Base-by-base conservation (phyloP, 37 sponge, comb jelly and placozoan genomes). In the Ianthella basta region DNA sequence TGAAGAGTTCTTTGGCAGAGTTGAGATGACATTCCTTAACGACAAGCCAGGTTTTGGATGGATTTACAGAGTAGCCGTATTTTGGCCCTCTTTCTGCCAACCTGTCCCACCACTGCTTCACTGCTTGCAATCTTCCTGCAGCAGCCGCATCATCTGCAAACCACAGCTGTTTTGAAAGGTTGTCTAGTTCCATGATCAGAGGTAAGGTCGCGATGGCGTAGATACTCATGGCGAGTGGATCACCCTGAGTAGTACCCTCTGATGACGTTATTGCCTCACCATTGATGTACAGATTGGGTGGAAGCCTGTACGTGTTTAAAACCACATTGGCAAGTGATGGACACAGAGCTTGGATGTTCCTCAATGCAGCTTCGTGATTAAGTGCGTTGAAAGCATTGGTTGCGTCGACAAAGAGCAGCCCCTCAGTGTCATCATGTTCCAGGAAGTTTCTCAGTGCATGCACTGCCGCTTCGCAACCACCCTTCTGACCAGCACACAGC, bases 201-300 rank as follows among this genome's bases (percentile, higher is more conserved):
- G 90, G 83, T 21, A 40, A 44, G 36, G 55, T 59, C 14, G 73
- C 86, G 25, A 90, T 10, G 23, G 87, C 91, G 34, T 83, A 90
- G 81, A 90, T 86, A 20, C 87, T 38, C 85, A 90, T 90, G 3
- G 84, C 90, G 55, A 90, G 40, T n/a, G 90, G 86, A 44, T 85
- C 90, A 18, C 89, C 89, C 40, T 88, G 84, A 2, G 89, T 88
- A 30, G 80, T 79, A 14, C 86, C 90, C 61, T 86, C 91, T 65
- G 78, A 50, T 27, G 91, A 91, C 3, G 83, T 63, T 6, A 91
- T 41, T n/a, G 32, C 40, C 38, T 83, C 64, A 12, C 87, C 91
- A 87, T 84, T 55, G 27, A 91, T 56, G 65, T 68, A 87, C 29
- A 91, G 87, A 19, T 72, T 56, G 29, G 66, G 44, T 34, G 54